Conservation (phyloP, 2,797 vertebrate genomes). For the Chaunax sp. region DNA sequence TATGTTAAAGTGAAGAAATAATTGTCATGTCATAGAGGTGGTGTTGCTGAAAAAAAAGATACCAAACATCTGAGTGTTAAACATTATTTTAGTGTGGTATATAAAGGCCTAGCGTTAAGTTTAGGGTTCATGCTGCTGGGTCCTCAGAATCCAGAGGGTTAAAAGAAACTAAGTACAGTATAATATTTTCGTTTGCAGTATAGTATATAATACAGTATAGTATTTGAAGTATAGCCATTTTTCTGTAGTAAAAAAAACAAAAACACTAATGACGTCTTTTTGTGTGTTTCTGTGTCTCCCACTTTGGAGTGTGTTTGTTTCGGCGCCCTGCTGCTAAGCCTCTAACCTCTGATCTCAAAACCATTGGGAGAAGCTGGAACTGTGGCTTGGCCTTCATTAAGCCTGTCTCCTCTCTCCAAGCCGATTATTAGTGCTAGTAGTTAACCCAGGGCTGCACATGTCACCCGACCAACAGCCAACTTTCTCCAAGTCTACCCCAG, state of each 20-base stretch:
- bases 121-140: too few relatives aligned
- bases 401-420: conserved; percentile 44
- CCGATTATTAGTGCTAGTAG: conserved; percentile 49
- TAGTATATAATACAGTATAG: too few relatives aligned
- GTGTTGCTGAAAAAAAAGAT: too few relatives aligned
- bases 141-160: too few relatives aligned
- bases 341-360: conserved; percentile 45
- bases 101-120: too few relatives aligned
- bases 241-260: too few relatives aligned
- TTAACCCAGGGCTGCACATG: conserved; percentile 49
- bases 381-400: conserved; percentile 63
- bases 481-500: conserved; percentile 31
- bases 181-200: conserved; percentile 5
- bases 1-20: too few relatives aligned
- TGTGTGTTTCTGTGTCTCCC: conserved; percentile 4
- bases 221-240: too few relatives aligned
- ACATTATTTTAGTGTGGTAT: too few relatives aligned
- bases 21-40: too few relatives aligned
- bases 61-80: too few relatives aligned
- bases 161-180: not conserved
- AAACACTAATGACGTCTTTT: too few relatives aligned
- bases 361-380: conserved; percentile 44
- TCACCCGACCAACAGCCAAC: conserved; percentile 42
- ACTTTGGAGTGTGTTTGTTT: conserved; percentile 43
- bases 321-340: conserved; percentile 31